Percentiles rank a stretch among this genome's conserved stretches.
Evolutionary conservation across 2,888 invertebrate species (phyloP).

Genomic region (Drosophila monieri): DNA sequence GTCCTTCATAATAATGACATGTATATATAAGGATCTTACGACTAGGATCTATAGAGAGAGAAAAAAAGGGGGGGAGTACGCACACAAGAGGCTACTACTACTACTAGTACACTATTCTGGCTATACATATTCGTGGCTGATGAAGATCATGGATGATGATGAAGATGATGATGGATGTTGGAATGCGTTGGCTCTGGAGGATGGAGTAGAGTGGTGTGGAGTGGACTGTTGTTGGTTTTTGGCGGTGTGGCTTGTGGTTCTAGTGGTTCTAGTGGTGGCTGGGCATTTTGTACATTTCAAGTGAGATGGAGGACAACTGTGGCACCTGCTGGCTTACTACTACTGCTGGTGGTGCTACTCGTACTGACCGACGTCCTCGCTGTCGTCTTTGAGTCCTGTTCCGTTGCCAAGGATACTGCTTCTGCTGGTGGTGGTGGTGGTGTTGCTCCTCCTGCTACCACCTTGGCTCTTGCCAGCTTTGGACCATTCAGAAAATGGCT

Average conservation of each 20-base stretch:
- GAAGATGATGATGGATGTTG: not conserved
- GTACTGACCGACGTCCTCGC: not conserved
- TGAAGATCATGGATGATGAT: slow-evolving; percentile 13
- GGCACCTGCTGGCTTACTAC: slow-evolving; percentile 17
- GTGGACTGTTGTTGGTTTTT: slow-evolving; percentile 7
- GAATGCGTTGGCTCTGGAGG: not conserved
- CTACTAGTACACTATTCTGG: slow-evolving; percentile 16
- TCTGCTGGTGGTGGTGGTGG: slow-evolving; percentile 8
- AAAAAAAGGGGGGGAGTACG: not conserved
- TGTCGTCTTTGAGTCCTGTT: not conserved
- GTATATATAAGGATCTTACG: slow-evolving; percentile 13
- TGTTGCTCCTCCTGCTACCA: slow-evolving; percentile 14
- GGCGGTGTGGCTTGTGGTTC: slow-evolving; percentile 20
- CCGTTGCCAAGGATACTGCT: not conserved
- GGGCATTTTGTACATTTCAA: slow-evolving; percentile 32
- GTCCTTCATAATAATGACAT: slow-evolving; percentile 7
- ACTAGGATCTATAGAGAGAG: slow-evolving; percentile 30
- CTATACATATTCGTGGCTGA: slow-evolving; percentile 25
- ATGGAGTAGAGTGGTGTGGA: slow-evolving; percentile 3
- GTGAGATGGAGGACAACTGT: slow-evolving; percentile 14
- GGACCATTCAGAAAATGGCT: slow-evolving; percentile 84
- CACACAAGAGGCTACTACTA: slow-evolving; percentile 10
- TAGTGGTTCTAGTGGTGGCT: slow-evolving; percentile 2
- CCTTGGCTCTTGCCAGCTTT: slow-evolving; percentile 60
- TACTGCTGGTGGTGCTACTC: slow-evolving; percentile 1